These are phyloP conservation scores for Thunnus albacares DNA, from an alignment of 2,797 vertebrate species.

Conservation along the genomic window DNA sequence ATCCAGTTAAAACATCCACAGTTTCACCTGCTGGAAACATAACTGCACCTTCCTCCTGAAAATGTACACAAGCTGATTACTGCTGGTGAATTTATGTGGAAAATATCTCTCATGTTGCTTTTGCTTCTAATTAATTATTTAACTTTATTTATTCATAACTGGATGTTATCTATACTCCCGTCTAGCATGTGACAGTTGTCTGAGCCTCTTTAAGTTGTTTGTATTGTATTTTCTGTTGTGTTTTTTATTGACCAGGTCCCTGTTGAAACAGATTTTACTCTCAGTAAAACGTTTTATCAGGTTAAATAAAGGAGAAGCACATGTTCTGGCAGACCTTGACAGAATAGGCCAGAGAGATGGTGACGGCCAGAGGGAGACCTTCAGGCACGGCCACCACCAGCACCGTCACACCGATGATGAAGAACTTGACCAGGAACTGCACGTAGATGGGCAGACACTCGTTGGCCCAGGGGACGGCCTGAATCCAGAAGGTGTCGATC, in stretches of 20 bases:
- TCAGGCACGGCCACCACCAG: constrained; percentile 98
- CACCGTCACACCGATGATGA: constrained; percentile 99
- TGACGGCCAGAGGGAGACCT: constrained; percentile 97
- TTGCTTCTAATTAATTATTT: neutral
- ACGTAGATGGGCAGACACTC: constrained; percentile 95
- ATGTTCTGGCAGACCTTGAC: constrained; percentile 88
- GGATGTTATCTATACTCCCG: too few relatives aligned
- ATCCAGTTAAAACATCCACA: too few relatives aligned
- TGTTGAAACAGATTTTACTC: too few relatives aligned
- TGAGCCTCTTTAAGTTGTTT: too few relatives aligned
- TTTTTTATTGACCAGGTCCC: too few relatives aligned
- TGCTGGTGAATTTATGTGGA: neutral
- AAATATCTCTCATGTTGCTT: neutral
- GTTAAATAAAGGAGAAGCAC: neutral
- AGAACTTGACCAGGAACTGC: constrained; percentile 98
- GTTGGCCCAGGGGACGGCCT: constrained; percentile 89
- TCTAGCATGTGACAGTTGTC: too few relatives aligned
- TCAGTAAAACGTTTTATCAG: neutral
- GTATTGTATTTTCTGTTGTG: too few relatives aligned
- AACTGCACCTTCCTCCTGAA: too few relatives aligned
- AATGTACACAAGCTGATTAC: too few relatives aligned
- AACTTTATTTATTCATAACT: neutral
- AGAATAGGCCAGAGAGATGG: constrained; percentile 98
- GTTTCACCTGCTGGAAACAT: too few relatives aligned
- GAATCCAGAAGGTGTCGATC: constrained; percentile 95